A percentile compares a stretch with the other conserved stretches of the same genome.
These are phyloP conservation scores for Bibio marci DNA, from an alignment of 2,888 invertebrate species.

Conservation along the genomic window DNA sequence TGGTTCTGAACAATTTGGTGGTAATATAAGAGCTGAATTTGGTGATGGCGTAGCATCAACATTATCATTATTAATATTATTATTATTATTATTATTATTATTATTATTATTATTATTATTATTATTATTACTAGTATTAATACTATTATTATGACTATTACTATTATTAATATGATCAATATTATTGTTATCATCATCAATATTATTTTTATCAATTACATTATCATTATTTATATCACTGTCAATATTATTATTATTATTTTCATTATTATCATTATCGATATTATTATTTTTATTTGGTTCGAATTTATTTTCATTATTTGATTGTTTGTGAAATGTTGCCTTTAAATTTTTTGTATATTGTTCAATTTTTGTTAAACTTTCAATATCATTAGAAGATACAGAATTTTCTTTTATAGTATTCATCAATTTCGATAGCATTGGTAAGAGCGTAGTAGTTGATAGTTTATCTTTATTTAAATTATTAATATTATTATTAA, in stretches of 20 bases:
- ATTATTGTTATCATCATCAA: not conserved
- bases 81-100: not conserved
- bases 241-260: not conserved
- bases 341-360: too few relatives aligned
- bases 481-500: too few relatives aligned
- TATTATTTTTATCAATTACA: not conserved
- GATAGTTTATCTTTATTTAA: too few relatives aligned
- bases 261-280: not conserved
- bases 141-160: not conserved
- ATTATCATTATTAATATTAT: not conserved
- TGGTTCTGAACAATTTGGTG: slow-evolving; percentile 3
- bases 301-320: too few relatives aligned
- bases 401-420: too few relatives aligned
- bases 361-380: too few relatives aligned
- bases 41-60: not conserved
- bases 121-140: not conserved
- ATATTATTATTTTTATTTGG: too few relatives aligned
- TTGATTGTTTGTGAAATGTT: too few relatives aligned
- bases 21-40: not conserved
- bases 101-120: not conserved
- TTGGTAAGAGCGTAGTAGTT: too few relatives aligned
- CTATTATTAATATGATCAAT: not conserved
- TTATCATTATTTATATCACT: not conserved
- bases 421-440: too few relatives aligned
- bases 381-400: too few relatives aligned